Evolutionary conservation across 2,113 vertebrate genomes (phyloP).

Genomic region (Malurus elegans): DNA sequence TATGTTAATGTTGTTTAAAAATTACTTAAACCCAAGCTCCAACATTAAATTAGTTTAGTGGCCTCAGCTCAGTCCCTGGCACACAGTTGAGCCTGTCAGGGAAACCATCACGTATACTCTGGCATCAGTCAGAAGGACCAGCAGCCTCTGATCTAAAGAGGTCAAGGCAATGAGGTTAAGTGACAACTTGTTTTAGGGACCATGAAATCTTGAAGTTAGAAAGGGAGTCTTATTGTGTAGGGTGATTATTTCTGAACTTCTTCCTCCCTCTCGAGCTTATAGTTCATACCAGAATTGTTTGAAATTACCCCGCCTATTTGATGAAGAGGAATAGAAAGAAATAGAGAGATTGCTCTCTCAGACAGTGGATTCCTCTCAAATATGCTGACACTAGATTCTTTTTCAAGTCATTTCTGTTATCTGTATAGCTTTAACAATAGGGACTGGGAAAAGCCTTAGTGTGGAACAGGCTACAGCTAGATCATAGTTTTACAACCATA

Average conservation of each 20-base stretch:
- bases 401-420: not conserved
- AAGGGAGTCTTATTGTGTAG: not conserved
- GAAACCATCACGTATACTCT: slow-evolving; percentile 26
- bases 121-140: not conserved
- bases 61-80: slow-evolving; percentile 14
- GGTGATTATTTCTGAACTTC: not conserved
- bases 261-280: not conserved
- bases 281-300: not conserved
- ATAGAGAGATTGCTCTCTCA: not conserved
- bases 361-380: not conserved
- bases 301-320: not conserved
- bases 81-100: slow-evolving; percentile 8
- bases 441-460: not conserved
- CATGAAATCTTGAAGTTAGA: not conserved
- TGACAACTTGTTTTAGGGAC: slow-evolving; percentile 21
- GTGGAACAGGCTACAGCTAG: not conserved
- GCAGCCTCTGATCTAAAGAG: slow-evolving; percentile 15
- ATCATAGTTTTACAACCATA: not conserved
- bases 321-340: not conserved
- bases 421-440: not conserved
- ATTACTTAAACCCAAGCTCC: slow-evolving; percentile 41
- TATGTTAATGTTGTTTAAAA: slow-evolving; percentile 69
- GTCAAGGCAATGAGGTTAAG: not conserved
- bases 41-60: slow-evolving; percentile 46
- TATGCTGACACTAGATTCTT: not conserved